Base-by-base conservation (phyloP, 2,797 vertebrate species). In the Siniperca obscura region DNA sequence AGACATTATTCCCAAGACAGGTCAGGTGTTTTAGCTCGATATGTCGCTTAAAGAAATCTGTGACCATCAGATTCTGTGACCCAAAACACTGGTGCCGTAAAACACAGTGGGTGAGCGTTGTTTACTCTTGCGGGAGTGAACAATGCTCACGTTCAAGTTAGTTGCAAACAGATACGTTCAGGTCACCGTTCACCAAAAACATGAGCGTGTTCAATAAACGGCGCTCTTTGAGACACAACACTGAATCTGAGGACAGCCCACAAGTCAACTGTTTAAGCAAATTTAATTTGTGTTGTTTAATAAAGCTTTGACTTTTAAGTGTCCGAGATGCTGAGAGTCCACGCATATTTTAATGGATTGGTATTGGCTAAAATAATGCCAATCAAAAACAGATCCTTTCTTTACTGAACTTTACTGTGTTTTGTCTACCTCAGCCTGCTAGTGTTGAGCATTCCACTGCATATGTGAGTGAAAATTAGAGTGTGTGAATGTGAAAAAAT, bases 271-370 rank as follows among this genome's bases (percentile, higher is more conserved):
- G 17, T n/a, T 59, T 22, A 1, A 30, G 9, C 36, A 46, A 56
- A 48, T 44, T 21, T n/a, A 30, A 83, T 81, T 64, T 69, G 56
- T 19, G 14, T 7, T 25, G n/a, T 42, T 76, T 50, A 2, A 67
- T 52, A 36, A 27, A 80, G 17, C 64, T 78, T 40, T 42, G 53
- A 59, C 38, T 27, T 82, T 22, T 27, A 13, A 68, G 48, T 8
- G 17, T 10, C 14, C 2, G 12, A 53, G 7, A 53, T 67, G 46
- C 38, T 55, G 46, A 27, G 36, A 2, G n/a, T 52, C 48, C 7
- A 6, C 17, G 13, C 22, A 11, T 27, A 42, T 40, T 19, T 12
- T 14, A 25, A 70, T 57, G 14, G 25, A 30, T 25, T 16, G 16
- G 42, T n/a, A 8, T 46, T 1, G 21, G 11, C 13, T 53, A n/a